Evolutionary conservation across 2,113 vertebrate genomes (phyloP).

Genomic region (Ophiodon elongatus): DNA sequence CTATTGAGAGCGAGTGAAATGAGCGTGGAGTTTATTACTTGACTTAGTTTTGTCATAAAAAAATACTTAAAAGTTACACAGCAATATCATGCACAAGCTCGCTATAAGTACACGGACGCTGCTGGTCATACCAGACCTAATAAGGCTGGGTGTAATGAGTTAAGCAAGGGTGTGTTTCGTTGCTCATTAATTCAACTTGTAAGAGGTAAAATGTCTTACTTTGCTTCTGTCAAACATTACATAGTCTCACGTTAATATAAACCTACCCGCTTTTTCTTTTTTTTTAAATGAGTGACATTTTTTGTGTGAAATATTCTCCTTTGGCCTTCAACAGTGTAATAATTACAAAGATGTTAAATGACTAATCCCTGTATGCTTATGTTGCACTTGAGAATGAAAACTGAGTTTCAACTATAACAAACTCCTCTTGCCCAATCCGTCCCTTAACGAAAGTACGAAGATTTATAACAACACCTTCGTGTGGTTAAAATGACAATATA

Average conservation of each 20-base stretch:
- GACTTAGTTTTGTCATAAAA: neutral
- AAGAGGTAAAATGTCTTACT: neutral
- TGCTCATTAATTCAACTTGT: neutral
- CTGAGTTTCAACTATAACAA: too few relatives aligned
- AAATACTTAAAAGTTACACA: neutral
- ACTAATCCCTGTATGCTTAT: neutral
- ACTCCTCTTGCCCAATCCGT: neutral
- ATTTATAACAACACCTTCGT: neutral
- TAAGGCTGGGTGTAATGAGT: neutral
- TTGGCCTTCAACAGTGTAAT: neutral
- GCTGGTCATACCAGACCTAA: neutral
- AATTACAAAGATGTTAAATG: constrained; percentile 4
- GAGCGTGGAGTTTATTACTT: neutral
- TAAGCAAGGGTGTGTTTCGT: neutral
- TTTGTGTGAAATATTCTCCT: neutral
- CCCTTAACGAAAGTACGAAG: neutral
- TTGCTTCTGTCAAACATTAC: neutral
- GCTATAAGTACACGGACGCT: neutral
- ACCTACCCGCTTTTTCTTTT: neutral
- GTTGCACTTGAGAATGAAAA: neutral
- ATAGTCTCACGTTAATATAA: neutral
- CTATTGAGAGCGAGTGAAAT: neutral
- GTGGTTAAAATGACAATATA: neutral
- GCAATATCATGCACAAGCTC: neutral
- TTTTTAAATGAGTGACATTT: neutral